phyloP scores from a whole-genome alignment of 2,888 invertebrate genomes.

The Lumbricus terrestris region DNA sequence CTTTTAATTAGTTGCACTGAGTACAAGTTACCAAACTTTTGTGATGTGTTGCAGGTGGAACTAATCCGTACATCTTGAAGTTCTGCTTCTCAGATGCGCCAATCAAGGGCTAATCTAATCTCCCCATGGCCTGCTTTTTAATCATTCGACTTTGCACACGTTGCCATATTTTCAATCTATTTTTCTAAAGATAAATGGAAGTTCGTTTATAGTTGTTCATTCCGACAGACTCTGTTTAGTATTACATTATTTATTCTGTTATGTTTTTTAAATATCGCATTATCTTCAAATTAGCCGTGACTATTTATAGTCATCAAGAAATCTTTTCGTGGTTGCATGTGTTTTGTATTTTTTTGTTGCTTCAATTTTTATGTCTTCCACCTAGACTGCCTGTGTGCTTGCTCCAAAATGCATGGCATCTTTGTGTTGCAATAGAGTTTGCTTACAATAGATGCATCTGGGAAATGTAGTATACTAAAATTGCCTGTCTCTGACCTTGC shows the following conservation, averaged over 20 bases:
- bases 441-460: no score
- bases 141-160: background rate
- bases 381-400: no score
- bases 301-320: no score
- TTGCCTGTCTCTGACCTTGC: no score
- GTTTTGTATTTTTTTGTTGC: no score
- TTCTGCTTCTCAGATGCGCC: slow-evolving; percentile 87
- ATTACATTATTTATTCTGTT: background rate
- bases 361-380: no score
- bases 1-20: background rate
- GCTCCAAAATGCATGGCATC: no score
- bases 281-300: no score
- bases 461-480: no score
- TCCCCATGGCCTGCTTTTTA: background rate
- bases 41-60: slow-evolving; percentile 73
- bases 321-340: no score
- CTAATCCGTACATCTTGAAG: slow-evolving; percentile 98
- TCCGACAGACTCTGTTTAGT: background rate
- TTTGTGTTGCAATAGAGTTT: no score
- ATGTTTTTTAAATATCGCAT: no score
- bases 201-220: background rate
- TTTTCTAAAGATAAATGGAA: background rate
- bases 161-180: background rate
- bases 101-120: slow-evolving; percentile 32
- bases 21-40: background rate